A percentile compares a stretch with the other conserved stretches of the same genome.
Evolutionary conservation across 2,113 vertebrate genomes (phyloP).

Genomic region (Mola mola): DNA sequence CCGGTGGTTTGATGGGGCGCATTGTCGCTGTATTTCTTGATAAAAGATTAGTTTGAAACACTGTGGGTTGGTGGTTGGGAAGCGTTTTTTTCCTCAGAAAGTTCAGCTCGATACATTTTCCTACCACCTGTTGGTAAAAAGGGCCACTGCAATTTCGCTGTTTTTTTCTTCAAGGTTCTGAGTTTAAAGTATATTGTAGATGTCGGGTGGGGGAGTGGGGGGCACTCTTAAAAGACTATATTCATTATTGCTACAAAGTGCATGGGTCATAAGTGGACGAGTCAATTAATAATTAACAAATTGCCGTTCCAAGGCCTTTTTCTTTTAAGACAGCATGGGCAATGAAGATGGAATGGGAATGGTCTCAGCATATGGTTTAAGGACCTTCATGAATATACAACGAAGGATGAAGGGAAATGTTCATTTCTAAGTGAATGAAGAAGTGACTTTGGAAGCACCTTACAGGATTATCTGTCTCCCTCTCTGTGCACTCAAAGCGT

Average conservation of each 20-base stretch:
- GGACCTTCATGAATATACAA: constrained; percentile 62
- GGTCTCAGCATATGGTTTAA: constrained; percentile 39
- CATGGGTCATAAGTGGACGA: constrained; percentile 37
- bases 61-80: constrained; percentile 19
- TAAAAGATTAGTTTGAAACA: constrained; percentile 51
- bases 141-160: constrained; percentile 36
- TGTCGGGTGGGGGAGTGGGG: neutral
- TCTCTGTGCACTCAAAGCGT: constrained; percentile 4
- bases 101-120: constrained; percentile 46
- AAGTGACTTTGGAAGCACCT: constrained; percentile 41
- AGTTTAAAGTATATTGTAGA: constrained; percentile 27
- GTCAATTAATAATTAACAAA: constrained; percentile 69
- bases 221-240: constrained; percentile 32
- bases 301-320: constrained; percentile 45
- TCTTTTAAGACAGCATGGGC: constrained; percentile 35
- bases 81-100: constrained; percentile 40
- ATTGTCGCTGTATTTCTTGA: constrained; percentile 45
- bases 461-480: constrained; percentile 30
- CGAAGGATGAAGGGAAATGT: constrained; percentile 29
- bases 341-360: constrained; percentile 40
- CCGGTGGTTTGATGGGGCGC: constrained; percentile 61
- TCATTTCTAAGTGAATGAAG: constrained; percentile 48
- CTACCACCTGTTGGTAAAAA: constrained; percentile 36
- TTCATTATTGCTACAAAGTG: constrained; percentile 34
- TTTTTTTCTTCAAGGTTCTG: constrained; percentile 42